phyloP scores from a whole-genome alignment of 2,113 vertebrate species.

The Phaethornis superciliosus region DNA sequence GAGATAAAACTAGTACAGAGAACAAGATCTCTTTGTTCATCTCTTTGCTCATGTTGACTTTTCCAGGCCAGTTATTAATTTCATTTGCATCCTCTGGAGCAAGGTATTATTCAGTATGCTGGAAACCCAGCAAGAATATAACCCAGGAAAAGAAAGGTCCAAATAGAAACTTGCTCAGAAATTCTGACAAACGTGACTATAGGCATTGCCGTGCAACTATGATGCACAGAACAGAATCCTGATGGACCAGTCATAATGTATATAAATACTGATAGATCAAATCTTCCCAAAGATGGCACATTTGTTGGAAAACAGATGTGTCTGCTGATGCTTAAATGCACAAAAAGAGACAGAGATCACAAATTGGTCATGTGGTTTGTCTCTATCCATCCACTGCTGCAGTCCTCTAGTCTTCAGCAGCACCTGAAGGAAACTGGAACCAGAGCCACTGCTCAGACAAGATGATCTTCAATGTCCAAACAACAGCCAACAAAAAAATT shows the following conservation, averaged over 20 bases:
- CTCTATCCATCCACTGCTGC: not conserved
- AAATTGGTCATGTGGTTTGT: not conserved
- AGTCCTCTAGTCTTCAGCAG: not conserved
- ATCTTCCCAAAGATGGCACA: not conserved
- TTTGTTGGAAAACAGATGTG: not conserved
- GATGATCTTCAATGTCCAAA: conserved; percentile 60
- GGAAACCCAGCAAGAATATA: not conserved
- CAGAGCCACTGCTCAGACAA: not conserved
- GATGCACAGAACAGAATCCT: not conserved
- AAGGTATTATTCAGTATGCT: not conserved
- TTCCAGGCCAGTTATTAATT: conserved; percentile 7
- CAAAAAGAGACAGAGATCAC: not conserved
- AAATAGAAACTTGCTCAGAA: not conserved
- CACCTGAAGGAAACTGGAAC: conserved; percentile 53
- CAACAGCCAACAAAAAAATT: not conserved
- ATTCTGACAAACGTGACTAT: not conserved
- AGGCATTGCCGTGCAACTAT: not conserved
- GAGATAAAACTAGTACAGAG: not conserved
- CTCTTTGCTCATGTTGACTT: not conserved
- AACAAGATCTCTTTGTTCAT: not conserved
- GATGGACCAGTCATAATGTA: not conserved
- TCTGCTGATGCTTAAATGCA: not conserved
- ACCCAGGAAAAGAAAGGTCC: not conserved
- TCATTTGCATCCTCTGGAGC: not conserved
- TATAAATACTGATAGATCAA: not conserved